phyloP scores from a whole-genome alignment of 2,888 invertebrate species.

The Dione vanillae region DNA sequence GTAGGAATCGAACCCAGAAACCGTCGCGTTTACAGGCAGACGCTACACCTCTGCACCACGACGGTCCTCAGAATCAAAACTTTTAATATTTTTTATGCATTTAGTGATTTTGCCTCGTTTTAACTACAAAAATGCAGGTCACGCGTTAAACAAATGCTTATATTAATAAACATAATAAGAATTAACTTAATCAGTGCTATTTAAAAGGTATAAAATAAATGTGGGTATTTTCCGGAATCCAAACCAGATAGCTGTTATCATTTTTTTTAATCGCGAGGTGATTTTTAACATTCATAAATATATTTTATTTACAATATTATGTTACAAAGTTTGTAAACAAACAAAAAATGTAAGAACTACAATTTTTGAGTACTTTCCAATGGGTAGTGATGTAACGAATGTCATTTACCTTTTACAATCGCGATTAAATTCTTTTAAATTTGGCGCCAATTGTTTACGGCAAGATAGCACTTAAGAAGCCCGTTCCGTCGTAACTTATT shows the following conservation, averaged over 20 bases:
- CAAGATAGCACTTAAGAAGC: no score
- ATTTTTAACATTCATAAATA: slow-evolving; percentile 5
- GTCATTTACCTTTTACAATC: no score
- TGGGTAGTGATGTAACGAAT: no score
- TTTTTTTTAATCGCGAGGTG: background rate
- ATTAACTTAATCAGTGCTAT: background rate
- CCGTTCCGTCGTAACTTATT: no score
- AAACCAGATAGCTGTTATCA: background rate
- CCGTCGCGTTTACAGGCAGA: no score
- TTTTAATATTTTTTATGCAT: no score
- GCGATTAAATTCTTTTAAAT: no score
- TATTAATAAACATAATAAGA: background rate
- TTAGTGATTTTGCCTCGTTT: background rate
- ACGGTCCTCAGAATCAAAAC: no score
- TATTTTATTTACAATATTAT: background rate
- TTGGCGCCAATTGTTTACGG: no score
- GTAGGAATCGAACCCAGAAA: no score
- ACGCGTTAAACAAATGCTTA: background rate
- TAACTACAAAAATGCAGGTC: background rate
- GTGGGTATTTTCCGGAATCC: slow-evolving; percentile 15
- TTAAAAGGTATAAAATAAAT: background rate
- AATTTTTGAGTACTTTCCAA: no score
- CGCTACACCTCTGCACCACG: no score
- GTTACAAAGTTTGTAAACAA: slow-evolving; percentile 10
- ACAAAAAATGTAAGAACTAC: background rate